Percentiles rank a stretch among this genome's conserved stretches.
phyloP scores from a whole-genome alignment of 1,140 invertebrate genomes.

The Maniola jurtina region DNA sequence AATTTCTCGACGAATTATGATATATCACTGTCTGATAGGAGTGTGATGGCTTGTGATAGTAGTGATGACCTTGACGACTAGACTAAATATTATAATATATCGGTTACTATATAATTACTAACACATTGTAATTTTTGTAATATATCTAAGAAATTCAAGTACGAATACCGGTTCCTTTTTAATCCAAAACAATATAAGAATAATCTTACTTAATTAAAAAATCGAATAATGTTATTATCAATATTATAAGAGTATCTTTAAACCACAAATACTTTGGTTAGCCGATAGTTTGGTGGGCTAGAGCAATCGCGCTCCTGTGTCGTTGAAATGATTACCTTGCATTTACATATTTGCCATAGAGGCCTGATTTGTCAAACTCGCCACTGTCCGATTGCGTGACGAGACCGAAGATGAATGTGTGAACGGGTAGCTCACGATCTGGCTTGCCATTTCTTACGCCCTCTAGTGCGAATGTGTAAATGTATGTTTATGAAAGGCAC shows the following conservation, averaged over 20 bases:
- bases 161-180: conserved; percentile 28
- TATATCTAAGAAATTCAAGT: conserved; percentile 24
- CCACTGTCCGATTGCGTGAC: too few relatives aligned
- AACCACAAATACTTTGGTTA: background rate
- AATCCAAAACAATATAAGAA: conserved; percentile 7
- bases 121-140: conserved; percentile 9
- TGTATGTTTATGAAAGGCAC: too few relatives aligned
- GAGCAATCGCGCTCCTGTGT: too few relatives aligned
- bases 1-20: conserved; percentile 50
- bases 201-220: background rate
- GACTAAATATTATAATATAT: conserved; percentile 28
- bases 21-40: conserved; percentile 55
- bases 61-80: conserved; percentile 39
- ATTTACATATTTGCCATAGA: too few relatives aligned
- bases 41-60: conserved; percentile 72
- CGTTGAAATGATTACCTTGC: too few relatives aligned
- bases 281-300: too few relatives aligned
- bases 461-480: too few relatives aligned
- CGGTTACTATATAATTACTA: conserved; percentile 13
- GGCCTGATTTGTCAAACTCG: too few relatives aligned
- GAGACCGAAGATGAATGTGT: too few relatives aligned
- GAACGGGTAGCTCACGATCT: too few relatives aligned
- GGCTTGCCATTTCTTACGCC: too few relatives aligned
- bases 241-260: background rate
- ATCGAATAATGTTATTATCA: background rate